Conservation (phyloP, 2,113 vertebrate species). For the Coryphaenoides rupestris region DNA sequence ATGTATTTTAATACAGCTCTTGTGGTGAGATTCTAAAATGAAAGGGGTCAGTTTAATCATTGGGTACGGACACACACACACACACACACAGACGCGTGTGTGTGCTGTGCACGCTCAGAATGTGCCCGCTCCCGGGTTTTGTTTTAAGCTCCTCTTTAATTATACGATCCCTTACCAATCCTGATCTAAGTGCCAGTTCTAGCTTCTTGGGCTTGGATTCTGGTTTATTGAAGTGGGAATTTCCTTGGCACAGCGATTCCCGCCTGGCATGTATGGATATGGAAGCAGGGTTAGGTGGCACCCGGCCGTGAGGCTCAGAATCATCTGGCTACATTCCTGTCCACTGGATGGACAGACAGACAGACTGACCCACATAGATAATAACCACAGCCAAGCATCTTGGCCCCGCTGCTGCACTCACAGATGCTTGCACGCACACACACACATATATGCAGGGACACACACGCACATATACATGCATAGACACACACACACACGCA, state of each 20-base stretch:
- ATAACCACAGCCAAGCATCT: constrained; percentile 25
- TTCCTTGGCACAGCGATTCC: constrained; percentile 47
- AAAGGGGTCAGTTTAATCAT: too few relatives aligned
- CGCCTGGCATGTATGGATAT: constrained; percentile 38
- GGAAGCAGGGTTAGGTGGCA: constrained; percentile 26
- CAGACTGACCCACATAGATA: constrained; percentile 29
- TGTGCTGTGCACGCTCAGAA: too few relatives aligned
- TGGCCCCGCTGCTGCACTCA: background rate
- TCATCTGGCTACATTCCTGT: constrained; percentile 39
- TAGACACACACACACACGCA: too few relatives aligned
- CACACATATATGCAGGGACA: background rate
- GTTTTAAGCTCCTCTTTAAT: constrained; percentile 35
- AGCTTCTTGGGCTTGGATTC: constrained; percentile 33
- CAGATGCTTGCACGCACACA: constrained; percentile 2
- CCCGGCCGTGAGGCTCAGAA: constrained; percentile 15
- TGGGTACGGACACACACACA: too few relatives aligned
- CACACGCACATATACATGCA: background rate
- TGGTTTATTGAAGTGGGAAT: constrained; percentile 31
- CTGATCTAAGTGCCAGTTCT: constrained; percentile 14
- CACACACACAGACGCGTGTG: too few relatives aligned
- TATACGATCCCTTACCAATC: constrained; percentile 34
- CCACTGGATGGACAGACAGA: constrained; percentile 25
- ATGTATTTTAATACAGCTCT: too few relatives aligned
- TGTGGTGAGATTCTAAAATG: too few relatives aligned
- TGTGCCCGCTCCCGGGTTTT: background rate